Conservation (phyloP, 2,797 vertebrate species). For the Tadarida brasiliensis region DNA sequence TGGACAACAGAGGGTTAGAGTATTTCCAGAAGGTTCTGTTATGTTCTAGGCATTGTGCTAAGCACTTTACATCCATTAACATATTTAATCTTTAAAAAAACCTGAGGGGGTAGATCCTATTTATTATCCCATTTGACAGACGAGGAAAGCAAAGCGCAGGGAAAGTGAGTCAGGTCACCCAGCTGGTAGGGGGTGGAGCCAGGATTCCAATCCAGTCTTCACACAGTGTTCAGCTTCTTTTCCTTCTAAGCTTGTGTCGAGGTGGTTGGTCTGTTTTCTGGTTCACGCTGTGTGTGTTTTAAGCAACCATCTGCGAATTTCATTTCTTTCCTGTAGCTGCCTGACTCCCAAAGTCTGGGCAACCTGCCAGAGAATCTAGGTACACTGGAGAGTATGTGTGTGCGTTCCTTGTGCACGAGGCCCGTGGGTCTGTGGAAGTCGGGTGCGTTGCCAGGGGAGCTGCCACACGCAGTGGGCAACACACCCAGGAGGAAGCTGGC, state of each 20-base stretch:
- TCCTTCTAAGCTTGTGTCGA: neutral
- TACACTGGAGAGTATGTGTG: neutral
- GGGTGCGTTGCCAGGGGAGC: neutral
- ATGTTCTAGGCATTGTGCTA: neutral
- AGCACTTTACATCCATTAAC: neutral
- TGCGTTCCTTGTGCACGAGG: accelerated
- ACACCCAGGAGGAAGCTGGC: neutral
- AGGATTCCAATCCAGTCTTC: neutral
- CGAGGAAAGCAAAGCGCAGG: neutral
- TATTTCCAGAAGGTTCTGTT: neutral
- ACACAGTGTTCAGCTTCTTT: neutral
- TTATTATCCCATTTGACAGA: neutral
- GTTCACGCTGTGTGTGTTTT: neutral
- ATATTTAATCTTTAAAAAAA: neutral
- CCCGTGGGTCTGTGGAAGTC: neutral
- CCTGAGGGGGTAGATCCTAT: neutral
- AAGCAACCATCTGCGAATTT: neutral
- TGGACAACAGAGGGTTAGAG: neutral
- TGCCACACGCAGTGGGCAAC: neutral
- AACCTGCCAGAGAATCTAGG: neutral
- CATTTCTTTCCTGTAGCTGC: neutral
- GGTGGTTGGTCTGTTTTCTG: neutral
- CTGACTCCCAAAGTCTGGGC: neutral
- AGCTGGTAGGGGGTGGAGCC: neutral
- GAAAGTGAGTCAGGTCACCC: neutral